phyloP scores from a whole-genome alignment of 2,888 invertebrate genomes.

The Nipponacmea schrenckii region DNA sequence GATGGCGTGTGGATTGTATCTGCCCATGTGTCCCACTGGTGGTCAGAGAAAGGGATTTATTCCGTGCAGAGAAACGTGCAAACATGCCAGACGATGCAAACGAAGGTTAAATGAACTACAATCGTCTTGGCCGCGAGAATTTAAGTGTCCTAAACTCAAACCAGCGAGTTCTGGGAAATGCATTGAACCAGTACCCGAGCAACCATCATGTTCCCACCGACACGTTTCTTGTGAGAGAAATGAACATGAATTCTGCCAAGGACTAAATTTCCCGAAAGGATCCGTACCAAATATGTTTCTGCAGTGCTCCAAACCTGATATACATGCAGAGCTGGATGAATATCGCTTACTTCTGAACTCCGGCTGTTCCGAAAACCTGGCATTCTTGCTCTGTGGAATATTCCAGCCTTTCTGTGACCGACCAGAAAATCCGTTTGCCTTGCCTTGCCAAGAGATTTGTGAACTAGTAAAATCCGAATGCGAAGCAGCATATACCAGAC shows the following conservation, averaged over 20 bases:
- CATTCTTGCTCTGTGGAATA: conserved; percentile 45
- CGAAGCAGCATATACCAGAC: conserved; percentile 25
- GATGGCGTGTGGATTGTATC: conserved; percentile 46
- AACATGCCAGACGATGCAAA: conserved; percentile 34
- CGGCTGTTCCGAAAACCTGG: conserved; percentile 35
- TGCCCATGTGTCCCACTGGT: conserved; percentile 44
- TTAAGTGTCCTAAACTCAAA: conserved; percentile 23
- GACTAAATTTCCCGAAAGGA: conserved; percentile 38
- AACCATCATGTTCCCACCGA: neutral
- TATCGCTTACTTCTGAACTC: conserved; percentile 35
- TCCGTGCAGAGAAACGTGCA: conserved; percentile 44
- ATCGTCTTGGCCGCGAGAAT: conserved; percentile 37
- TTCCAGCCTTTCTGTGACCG: conserved; percentile 42
- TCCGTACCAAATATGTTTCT: conserved; percentile 51
- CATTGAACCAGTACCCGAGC: conserved; percentile 5
- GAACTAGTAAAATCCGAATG: conserved; percentile 42
- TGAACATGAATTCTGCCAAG: conserved; percentile 30
- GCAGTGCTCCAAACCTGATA: conserved; percentile 36
- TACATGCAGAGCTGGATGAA: conserved; percentile 36
- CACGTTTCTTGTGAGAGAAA: neutral
- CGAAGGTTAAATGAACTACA: conserved; percentile 27
- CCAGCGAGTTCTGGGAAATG: conserved; percentile 16
- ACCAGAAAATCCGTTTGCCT: conserved; percentile 30
- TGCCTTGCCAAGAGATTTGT: conserved; percentile 48
- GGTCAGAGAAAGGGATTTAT: conserved; percentile 20